These are phyloP conservation scores for Choristoneura fumiferana DNA, from an alignment of 1,140 invertebrate genomes.

Conservation along the genomic window DNA sequence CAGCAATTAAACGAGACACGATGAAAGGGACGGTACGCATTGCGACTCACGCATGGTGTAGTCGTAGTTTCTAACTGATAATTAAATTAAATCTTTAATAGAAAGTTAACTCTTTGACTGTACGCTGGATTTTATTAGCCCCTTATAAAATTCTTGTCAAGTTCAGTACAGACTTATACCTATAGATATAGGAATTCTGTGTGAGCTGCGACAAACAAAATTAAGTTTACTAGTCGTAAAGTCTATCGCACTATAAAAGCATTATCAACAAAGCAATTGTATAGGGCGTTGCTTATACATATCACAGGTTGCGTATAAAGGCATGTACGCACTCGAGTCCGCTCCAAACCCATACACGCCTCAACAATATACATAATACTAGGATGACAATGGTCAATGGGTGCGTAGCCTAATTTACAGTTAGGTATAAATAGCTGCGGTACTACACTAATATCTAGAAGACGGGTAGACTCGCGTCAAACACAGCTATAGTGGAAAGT, in stretches of 20 bases:
- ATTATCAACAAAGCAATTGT: conserved; percentile 25
- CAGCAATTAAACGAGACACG: too few relatives aligned
- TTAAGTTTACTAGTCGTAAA: conserved; percentile 12
- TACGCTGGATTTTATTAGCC: too few relatives aligned
- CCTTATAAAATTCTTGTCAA: too few relatives aligned
- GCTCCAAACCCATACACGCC: conserved; percentile 28
- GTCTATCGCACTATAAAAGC: conserved; percentile 23
- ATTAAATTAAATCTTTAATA: too few relatives aligned
- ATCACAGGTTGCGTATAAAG: conserved; percentile 59
- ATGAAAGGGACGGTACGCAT: too few relatives aligned
- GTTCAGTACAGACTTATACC: too few relatives aligned
- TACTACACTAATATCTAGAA: conserved; percentile 20
- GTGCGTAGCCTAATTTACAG: conserved; percentile 33
- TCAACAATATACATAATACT: conserved; percentile 34
- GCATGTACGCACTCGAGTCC: conserved; percentile 34
- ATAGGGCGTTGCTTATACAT: conserved; percentile 48
- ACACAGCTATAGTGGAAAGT: too few relatives aligned
- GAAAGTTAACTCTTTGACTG: too few relatives aligned
- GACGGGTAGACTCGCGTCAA: not conserved
- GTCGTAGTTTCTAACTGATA: too few relatives aligned
- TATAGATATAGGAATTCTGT: too few relatives aligned
- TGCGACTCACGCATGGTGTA: too few relatives aligned
- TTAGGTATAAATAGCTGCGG: conserved; percentile 32
- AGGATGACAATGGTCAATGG: conserved; percentile 34
- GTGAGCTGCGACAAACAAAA: not conserved